These are phyloP conservation scores for Ips nitidus DNA, from an alignment of 1,140 invertebrate genomes.

Conservation along the genomic window DNA sequence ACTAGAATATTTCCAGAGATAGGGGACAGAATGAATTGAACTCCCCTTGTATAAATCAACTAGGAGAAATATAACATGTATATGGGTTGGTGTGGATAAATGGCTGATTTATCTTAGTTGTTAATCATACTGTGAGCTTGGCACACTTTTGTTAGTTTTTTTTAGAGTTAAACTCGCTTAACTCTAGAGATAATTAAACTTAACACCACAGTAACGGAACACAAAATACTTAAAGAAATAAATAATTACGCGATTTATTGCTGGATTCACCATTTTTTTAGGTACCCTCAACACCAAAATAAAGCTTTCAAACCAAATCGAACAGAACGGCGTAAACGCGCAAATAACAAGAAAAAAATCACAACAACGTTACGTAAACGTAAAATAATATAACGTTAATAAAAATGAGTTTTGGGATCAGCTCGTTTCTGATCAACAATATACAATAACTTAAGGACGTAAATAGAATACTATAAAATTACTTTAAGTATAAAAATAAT, in stretches of 20 bases:
- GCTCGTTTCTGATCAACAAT: slow-evolving; percentile 42
- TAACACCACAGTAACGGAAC: too few relatives aligned
- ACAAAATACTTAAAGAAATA: neutral
- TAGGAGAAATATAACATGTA: neutral
- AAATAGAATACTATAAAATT: slow-evolving; percentile 32
- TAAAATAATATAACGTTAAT: slow-evolving; percentile 16
- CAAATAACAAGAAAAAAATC: slow-evolving; percentile 39
- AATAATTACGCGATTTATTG: neutral
- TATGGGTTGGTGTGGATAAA: neutral
- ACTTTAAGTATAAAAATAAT: slow-evolving; percentile 48
- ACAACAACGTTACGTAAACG: slow-evolving; percentile 49
- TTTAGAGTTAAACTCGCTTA: too few relatives aligned
- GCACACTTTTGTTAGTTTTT: neutral
- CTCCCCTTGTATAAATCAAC: neutral
- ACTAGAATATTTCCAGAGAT: slow-evolving; percentile 41
- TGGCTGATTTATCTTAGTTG: too few relatives aligned
- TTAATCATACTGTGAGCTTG: neutral
- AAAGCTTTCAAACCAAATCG: slow-evolving; percentile 9
- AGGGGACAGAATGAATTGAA: neutral
- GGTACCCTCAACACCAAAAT: neutral
- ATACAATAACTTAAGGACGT: slow-evolving; percentile 35
- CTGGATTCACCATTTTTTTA: neutral
- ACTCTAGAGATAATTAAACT: too few relatives aligned
- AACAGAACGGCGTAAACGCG: neutral
- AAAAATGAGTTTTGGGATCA: slow-evolving; percentile 43